Base-by-base conservation (phyloP, 2,888 invertebrate species). In the Thera britannica region DNA sequence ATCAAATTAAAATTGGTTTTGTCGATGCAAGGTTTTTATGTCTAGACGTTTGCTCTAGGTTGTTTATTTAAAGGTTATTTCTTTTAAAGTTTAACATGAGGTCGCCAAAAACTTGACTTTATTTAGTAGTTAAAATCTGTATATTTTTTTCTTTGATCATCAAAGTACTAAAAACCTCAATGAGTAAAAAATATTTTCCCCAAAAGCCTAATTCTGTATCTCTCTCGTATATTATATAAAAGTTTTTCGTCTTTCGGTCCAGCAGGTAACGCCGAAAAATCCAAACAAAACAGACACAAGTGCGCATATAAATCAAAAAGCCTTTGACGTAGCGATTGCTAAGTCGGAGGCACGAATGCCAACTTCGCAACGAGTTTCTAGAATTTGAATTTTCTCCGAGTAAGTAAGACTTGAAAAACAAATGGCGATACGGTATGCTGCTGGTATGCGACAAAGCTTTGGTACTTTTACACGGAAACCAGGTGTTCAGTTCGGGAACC, bases 361-460 rank as follows among this genome's bases (percentile, higher is more conserved):
- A 80, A 82, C 81, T 84, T 77, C 72, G 68, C 73, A 81, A 78
- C 81, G 80, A 86, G 79, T 85, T 83, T 79, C 84, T 80, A 78
- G 82, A 84, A 88, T 88, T 85, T 84, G 81, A 86, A 87, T 86
- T 83, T 76, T 78, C 75, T 77, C 70, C 72, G 77, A 82, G 85
- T 85, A 84, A 82, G 81, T 86, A 83, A 81, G 85, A 85, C 79
- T 86, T 84, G 81, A 86, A 87, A 89, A 90, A 89, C 87, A 89
- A 89, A 88, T 85, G 85, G 82, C 83, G 80, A 80, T 81, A 82
- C 81, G 85, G 85, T 81, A 88, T 87, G 85, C 85, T 79, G 75
- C 58, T 68, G 78, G 79, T 79, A 84, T 80, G 83, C 83, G 82
- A 84, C 87, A 89, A 88, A 89, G 88, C 88, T 88, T 89, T 48